Conservation (phyloP, 2,888 invertebrate species). For the Papilio demoleus region DNA sequence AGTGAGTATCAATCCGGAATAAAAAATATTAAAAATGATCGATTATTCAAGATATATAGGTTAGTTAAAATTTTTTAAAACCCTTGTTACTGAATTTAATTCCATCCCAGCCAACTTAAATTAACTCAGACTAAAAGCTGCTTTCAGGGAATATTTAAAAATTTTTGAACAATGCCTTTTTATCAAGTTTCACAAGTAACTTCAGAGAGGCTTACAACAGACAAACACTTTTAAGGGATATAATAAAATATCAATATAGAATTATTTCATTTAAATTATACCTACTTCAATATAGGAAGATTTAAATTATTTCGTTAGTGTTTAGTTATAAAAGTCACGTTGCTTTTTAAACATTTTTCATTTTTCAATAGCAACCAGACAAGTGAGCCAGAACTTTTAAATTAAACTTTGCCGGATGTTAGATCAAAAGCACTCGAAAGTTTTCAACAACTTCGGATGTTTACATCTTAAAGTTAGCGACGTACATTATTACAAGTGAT, state of each 20-base stretch:
- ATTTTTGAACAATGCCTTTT: constrained; percentile 1
- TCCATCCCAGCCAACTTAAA: neutral
- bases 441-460: constrained; percentile 1
- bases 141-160: constrained; percentile 11
- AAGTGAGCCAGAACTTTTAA: constrained; percentile 8
- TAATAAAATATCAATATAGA: neutral
- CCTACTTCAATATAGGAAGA: too few relatives aligned
- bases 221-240: neutral
- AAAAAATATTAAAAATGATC: too few relatives aligned
- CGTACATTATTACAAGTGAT: neutral
- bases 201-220: neutral
- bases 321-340: neutral
- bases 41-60: neutral
- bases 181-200: constrained; percentile 6
- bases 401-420: constrained; percentile 17
- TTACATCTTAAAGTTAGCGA: constrained; percentile 6
- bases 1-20: too few relatives aligned
- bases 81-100: neutral
- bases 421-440: constrained; percentile 14
- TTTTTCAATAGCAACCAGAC: neutral
- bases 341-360: neutral
- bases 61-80: neutral
- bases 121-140: constrained; percentile 7
- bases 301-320: neutral
- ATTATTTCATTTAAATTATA: too few relatives aligned